Conservation (phyloP, 2,888 invertebrate genomes). For the Agonopterix heracliana region DNA sequence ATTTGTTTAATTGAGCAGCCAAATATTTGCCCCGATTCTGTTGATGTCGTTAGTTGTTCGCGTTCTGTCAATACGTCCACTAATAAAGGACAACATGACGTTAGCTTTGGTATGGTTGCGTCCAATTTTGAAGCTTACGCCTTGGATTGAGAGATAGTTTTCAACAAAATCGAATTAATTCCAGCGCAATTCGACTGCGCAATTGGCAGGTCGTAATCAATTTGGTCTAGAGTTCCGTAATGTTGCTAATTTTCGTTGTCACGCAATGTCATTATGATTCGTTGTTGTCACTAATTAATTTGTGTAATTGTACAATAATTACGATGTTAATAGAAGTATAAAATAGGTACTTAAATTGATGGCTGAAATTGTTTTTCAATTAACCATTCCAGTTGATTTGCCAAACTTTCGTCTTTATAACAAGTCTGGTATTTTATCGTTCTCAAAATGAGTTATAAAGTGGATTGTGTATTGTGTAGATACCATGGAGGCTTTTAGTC, state of each 20-base stretch:
- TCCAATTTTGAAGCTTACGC: slow-evolving; percentile 29
- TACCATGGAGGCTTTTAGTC: slow-evolving; percentile 4
- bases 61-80: slow-evolving; percentile 62
- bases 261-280: slow-evolving; percentile 19
- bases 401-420: too few relatives aligned
- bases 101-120: slow-evolving; percentile 19
- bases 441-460: neutral
- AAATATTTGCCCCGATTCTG: slow-evolving; percentile 61
- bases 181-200: slow-evolving; percentile 30
- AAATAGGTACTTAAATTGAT: too few relatives aligned
- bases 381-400: too few relatives aligned
- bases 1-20: slow-evolving; percentile 63
- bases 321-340: too few relatives aligned
- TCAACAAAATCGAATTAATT: slow-evolving; percentile 23
- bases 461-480: slow-evolving; percentile 4
- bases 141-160: slow-evolving; percentile 20
- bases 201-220: slow-evolving; percentile 36
- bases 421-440: neutral
- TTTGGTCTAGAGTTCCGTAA: slow-evolving; percentile 30
- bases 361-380: too few relatives aligned
- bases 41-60: slow-evolving; percentile 59
- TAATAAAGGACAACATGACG: slow-evolving; percentile 49
- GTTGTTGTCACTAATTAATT: neutral
- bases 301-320: neutral
- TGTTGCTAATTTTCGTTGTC: slow-evolving; percentile 43